These are phyloP conservation scores for Euzetes globulus DNA, from an alignment of 2,888 invertebrate genomes.

Conservation along the genomic window DNA sequence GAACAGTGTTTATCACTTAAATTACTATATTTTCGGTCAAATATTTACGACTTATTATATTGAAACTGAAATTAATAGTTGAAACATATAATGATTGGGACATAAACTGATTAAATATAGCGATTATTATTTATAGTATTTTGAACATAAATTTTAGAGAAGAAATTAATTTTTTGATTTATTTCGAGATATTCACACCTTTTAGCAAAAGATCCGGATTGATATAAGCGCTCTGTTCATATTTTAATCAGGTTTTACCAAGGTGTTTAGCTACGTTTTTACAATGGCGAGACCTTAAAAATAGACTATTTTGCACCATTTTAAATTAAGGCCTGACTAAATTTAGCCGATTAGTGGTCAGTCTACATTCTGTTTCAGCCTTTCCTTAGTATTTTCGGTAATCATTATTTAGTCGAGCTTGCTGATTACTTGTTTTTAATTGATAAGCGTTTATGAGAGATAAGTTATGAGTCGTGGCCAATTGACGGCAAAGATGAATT, in stretches of 20 bases:
- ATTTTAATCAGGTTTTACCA: no score
- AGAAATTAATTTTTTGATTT: background rate
- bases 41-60: background rate
- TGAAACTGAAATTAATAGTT: background rate
- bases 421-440: no score
- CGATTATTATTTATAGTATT: constrained; percentile 4
- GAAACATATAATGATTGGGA: background rate
- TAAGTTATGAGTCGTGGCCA: no score
- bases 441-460: no score
- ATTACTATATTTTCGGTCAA: background rate
- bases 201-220: background rate
- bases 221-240: background rate
- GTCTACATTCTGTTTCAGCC: no score
- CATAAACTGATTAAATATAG: background rate
- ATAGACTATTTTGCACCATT: no score
- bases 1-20: background rate
- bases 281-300: no score
- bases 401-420: no score
- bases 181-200: background rate
- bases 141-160: background rate
- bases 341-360: no score
- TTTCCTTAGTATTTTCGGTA: no score
- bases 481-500: background rate
- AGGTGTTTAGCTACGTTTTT: no score
- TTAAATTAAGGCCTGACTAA: no score